Percentiles rank a stretch among this genome's conserved stretches.
Evolutionary conservation across 2,888 invertebrate species (phyloP).

Genomic region (Amphipoea oculea): DNA sequence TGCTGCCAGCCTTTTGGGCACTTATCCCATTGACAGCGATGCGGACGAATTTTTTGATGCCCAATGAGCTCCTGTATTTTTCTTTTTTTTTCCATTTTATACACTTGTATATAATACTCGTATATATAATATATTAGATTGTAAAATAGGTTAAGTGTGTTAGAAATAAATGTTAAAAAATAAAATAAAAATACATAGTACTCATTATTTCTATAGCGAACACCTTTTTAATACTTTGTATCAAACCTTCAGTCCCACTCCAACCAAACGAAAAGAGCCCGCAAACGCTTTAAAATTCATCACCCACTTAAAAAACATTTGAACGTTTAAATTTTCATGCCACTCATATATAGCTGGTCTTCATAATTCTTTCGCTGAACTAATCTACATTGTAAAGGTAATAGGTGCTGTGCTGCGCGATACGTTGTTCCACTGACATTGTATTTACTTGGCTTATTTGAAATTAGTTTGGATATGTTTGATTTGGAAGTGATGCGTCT

Average conservation of each 20-base stretch:
- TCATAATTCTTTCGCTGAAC: constrained; percentile 71
- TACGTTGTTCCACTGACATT: constrained; percentile 26
- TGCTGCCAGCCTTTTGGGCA: too few species aligned
- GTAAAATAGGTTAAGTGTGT: too few species aligned
- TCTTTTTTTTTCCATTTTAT: too few species aligned
- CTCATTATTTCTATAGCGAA: neutral
- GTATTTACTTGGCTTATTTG: constrained; percentile 50
- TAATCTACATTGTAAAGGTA: constrained; percentile 75
- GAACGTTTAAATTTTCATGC: constrained; percentile 59
- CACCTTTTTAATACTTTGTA: neutral
- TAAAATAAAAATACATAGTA: too few species aligned
- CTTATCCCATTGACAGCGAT: too few species aligned
- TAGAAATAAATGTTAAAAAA: too few species aligned
- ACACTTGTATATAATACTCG: too few species aligned
- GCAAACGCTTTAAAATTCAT: constrained; percentile 61
- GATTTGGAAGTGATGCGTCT: constrained; percentile 26
- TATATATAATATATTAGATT: too few species aligned
- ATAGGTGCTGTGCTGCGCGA: constrained; percentile 57
- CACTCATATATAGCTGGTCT: constrained; percentile 50
- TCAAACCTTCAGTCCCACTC: neutral
- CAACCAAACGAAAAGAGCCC: constrained; percentile 22
- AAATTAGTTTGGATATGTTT: constrained; percentile 29
- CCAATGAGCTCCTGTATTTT: too few species aligned
- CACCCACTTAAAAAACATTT: constrained; percentile 66
- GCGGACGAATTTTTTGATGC: too few species aligned